Percentiles rank a stretch among this genome's conserved stretches.
Evolutionary conservation across 2,888 invertebrate genomes (phyloP).

Genomic region (Heliconius hortense): DNA sequence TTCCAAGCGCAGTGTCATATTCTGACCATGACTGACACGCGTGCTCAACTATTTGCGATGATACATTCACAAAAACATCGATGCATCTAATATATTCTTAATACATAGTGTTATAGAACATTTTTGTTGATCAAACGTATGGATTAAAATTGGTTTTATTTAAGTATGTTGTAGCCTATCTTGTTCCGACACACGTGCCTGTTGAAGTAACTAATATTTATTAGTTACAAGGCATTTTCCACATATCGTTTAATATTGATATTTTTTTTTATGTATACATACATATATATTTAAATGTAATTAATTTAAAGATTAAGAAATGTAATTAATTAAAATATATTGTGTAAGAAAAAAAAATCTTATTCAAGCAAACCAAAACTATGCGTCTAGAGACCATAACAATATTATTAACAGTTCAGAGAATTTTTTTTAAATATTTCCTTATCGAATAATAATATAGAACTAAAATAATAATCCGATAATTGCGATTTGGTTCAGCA

Average conservation of each 20-base stretch:
- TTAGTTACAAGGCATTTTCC: conserved; percentile 23
- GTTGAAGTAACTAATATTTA: conserved; percentile 45
- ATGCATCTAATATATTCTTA: conserved; percentile 34
- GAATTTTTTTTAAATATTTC: too few species aligned
- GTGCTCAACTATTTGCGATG: conserved; percentile 34
- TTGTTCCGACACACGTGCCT: conserved; percentile 49
- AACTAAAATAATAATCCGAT: background rate
- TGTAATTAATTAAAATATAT: too few species aligned
- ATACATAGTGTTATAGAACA: conserved; percentile 31
- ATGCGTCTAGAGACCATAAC: too few species aligned
- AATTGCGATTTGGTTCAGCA: background rate
- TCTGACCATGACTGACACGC: conserved; percentile 52
- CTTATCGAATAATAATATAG: background rate
- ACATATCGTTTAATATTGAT: conserved; percentile 1
- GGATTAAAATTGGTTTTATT: conserved; percentile 1
- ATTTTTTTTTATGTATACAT: background rate
- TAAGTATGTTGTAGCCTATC: conserved; percentile 49
- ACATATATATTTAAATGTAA: too few species aligned
- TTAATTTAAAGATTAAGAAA: too few species aligned
- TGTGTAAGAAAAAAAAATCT: too few species aligned
- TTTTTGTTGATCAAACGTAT: conserved; percentile 25
- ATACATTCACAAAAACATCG: conserved; percentile 38
- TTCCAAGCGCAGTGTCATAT: conserved; percentile 45
- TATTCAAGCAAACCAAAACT: too few species aligned
- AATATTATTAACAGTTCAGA: too few species aligned